These are phyloP conservation scores for Macrophya alboannulata DNA, from an alignment of 2,888 invertebrate species.

Conservation along the genomic window DNA sequence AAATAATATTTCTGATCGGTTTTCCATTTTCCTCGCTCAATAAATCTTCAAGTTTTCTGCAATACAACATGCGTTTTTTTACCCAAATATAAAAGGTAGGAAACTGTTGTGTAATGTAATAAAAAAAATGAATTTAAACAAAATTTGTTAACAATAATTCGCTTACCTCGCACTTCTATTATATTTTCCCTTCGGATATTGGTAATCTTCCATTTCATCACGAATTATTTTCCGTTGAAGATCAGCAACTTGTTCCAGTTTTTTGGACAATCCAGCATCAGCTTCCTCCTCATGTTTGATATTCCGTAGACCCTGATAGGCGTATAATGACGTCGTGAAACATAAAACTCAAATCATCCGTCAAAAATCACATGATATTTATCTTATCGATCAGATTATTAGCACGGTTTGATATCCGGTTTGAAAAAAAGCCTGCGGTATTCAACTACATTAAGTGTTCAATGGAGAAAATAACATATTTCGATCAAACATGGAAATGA, in stretches of 20 bases:
- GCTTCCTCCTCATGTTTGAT: neutral
- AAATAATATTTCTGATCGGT: constrained; percentile 89
- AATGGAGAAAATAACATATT: too few species aligned
- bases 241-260: neutral
- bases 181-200: neutral
- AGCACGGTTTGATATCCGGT: too few species aligned
- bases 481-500: too few species aligned
- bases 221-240: neutral
- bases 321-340: too few species aligned
- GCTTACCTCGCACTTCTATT: neutral
- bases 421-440: too few species aligned
- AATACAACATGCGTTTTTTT: neutral
- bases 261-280: neutral
- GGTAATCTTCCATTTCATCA: neutral
- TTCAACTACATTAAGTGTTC: too few species aligned
- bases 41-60: constrained; percentile 85
- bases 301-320: neutral
- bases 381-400: too few species aligned
- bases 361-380: too few species aligned
- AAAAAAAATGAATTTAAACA: too few species aligned
- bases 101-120: too few species aligned
- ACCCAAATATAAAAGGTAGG: neutral
- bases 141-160: neutral
- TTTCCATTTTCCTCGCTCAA: constrained; percentile 87
- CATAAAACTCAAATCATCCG: neutral